Evolutionary conservation across 2,113 vertebrate species (phyloP).

Genomic region (Oceanites oceanicus): DNA sequence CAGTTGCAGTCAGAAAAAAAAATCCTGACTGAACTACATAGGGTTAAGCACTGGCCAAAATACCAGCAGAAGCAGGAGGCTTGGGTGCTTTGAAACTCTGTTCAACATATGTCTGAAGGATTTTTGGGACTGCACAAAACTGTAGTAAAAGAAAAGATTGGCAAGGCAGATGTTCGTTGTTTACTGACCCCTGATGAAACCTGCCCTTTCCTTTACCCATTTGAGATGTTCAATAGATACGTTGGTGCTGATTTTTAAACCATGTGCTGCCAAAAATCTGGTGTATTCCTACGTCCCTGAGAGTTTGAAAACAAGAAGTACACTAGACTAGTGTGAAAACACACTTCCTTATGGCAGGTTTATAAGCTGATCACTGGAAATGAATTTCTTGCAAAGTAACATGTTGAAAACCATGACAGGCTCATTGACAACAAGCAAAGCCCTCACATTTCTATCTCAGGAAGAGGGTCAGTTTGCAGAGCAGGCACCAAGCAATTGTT

Average conservation of each 20-base stretch:
- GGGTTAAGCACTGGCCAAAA: conserved; percentile 69
- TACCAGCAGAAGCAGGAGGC: conserved; percentile 63
- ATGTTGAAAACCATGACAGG: conserved; percentile 69
- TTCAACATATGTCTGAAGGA: conserved; percentile 70
- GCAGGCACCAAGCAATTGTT: conserved; percentile 69
- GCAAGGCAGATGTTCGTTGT: conserved; percentile 73
- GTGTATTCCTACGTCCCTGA: conserved; percentile 53
- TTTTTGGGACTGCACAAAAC: conserved; percentile 63
- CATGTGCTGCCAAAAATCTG: conserved; percentile 59
- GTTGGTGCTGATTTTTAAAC: conserved; percentile 55
- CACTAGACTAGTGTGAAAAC: conserved; percentile 69
- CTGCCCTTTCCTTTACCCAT: conserved; percentile 71
- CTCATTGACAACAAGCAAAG: conserved; percentile 70
- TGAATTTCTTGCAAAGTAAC: conserved; percentile 73
- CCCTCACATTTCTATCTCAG: conserved; percentile 67
- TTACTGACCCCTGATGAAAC: conserved; percentile 68
- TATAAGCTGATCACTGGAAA: conserved; percentile 71
- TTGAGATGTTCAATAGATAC: conserved; percentile 65
- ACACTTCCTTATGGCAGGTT: conserved; percentile 69
- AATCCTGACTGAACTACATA: conserved; percentile 49
- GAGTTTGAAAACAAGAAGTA: conserved; percentile 68
- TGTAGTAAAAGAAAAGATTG: conserved; percentile 54
- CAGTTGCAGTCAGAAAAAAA: not conserved
- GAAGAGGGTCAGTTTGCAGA: conserved; percentile 70
- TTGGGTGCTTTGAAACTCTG: conserved; percentile 64